These are phyloP conservation scores for Mugil cephalus DNA, from an alignment of 2,113 vertebrate species.

Conservation along the genomic window DNA sequence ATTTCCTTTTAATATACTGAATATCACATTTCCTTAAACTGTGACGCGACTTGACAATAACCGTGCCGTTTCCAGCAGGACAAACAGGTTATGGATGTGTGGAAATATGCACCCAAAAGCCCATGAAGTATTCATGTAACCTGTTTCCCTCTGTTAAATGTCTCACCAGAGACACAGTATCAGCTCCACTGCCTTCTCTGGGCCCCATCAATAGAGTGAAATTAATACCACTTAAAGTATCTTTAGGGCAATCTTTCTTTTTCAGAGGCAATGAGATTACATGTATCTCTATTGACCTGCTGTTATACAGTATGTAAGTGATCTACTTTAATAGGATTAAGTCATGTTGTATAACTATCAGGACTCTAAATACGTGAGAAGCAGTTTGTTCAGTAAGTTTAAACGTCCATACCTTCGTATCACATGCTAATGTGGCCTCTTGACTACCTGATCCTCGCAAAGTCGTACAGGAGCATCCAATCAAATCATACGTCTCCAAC, in stretches of 20 bases:
- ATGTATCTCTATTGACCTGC: slow-evolving; percentile 72
- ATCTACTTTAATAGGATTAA: slow-evolving; percentile 82
- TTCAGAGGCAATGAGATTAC: slow-evolving; percentile 79
- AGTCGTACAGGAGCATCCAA: slow-evolving; percentile 3
- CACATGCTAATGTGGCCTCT: slow-evolving; percentile 5
- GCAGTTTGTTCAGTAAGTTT: slow-evolving; percentile 33
- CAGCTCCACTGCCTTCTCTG: slow-evolving; percentile 54
- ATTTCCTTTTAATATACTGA: not conserved
- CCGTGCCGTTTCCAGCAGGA: slow-evolving; percentile 35
- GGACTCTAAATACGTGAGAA: slow-evolving; percentile 38
- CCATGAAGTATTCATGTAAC: slow-evolving; percentile 70
- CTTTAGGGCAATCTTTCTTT: slow-evolving; percentile 74
- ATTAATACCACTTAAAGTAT: slow-evolving; percentile 77
- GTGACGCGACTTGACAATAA: not conserved
- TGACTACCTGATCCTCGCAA: slow-evolving; percentile 9
- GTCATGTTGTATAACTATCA: slow-evolving; percentile 52
- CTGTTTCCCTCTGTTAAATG: slow-evolving; percentile 69
- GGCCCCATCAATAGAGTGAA: slow-evolving; percentile 73
- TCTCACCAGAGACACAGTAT: slow-evolving; percentile 69
- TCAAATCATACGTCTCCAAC: slow-evolving; percentile 49
- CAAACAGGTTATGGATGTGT: slow-evolving; percentile 65
- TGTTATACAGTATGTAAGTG: slow-evolving; percentile 75
- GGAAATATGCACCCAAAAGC: slow-evolving; percentile 54
- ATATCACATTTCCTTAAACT: slow-evolving; percentile 19
- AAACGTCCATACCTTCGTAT: slow-evolving; percentile 43